Conservation (phyloP, 2,888 invertebrate genomes). For the Erebia aethiops region DNA sequence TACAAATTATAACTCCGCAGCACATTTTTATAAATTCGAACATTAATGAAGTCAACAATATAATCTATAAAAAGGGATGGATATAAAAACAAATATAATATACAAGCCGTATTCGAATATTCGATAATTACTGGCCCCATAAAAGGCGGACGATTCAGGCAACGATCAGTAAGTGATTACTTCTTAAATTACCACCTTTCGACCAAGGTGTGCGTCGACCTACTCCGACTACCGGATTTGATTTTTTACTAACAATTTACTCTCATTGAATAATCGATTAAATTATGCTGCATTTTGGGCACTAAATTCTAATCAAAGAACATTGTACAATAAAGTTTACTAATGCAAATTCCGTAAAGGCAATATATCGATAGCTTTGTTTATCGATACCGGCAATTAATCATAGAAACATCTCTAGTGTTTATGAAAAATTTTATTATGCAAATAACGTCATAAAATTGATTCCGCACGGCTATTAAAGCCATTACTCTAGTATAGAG, state of each 20-base stretch:
- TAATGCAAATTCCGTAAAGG: conserved; percentile 23
- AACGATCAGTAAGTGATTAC: conserved; percentile 70
- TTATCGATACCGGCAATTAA: conserved; percentile 39
- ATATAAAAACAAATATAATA: conserved; percentile 56
- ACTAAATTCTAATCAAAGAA: conserved; percentile 9
- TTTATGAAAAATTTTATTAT: conserved; percentile 45
- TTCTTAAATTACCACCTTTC: conserved; percentile 69
- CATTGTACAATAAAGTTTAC: conserved; percentile 10
- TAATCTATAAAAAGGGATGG: conserved; percentile 57
- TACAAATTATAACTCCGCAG: not conserved
- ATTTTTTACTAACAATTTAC: conserved; percentile 36
- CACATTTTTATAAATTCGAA: not conserved
- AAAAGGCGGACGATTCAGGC: conserved; percentile 67
- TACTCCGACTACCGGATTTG: conserved; percentile 56
- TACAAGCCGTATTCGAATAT: conserved; percentile 61
- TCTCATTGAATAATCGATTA: conserved; percentile 35
- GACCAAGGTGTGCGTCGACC: conserved; percentile 37
- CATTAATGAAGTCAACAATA: not conserved
- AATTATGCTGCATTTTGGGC: conserved; percentile 35
- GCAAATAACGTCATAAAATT: conserved; percentile 64
- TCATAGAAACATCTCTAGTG: conserved; percentile 35
- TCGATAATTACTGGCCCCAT: conserved; percentile 74
- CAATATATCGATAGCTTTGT: conserved; percentile 39
- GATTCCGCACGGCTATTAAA: conserved; percentile 61
- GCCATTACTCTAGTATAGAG: conserved; percentile 55